These are phyloP conservation scores for Macroteleia sp. DNA, from an alignment of 2,888 invertebrate genomes.

Conservation along the genomic window DNA sequence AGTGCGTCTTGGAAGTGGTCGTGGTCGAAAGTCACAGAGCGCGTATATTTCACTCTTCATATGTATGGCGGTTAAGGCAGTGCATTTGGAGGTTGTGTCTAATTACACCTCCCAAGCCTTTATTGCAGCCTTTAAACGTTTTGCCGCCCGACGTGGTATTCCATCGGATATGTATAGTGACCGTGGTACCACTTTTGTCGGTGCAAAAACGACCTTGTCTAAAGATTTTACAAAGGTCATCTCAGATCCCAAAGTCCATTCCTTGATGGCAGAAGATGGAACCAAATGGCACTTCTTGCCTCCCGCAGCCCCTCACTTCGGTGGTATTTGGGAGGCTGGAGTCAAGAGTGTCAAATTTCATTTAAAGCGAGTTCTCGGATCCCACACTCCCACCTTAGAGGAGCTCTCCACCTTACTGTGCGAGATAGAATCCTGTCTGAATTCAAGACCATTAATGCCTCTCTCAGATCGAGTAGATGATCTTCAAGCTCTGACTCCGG, in stretches of 20 bases:
- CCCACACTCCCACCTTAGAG: background rate
- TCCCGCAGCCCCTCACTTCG: background rate
- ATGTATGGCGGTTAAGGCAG: slow-evolving; percentile 66
- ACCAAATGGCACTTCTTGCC: background rate
- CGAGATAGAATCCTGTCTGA: background rate
- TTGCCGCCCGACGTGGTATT: slow-evolving; percentile 65
- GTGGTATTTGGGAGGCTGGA: slow-evolving; percentile 1
- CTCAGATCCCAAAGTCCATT: background rate
- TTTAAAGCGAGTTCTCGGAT: background rate
- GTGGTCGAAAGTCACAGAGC: slow-evolving; percentile 55
- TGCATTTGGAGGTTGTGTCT: slow-evolving; percentile 69
- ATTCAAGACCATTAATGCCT: background rate
- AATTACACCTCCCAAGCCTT: slow-evolving; percentile 67
- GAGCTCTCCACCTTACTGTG: background rate
- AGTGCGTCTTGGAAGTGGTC: slow-evolving; percentile 50
- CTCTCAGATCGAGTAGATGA: background rate
- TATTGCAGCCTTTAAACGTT: slow-evolving; percentile 65
- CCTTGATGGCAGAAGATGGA: background rate
- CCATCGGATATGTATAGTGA: background rate
- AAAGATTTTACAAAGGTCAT: background rate
- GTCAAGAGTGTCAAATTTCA: background rate
- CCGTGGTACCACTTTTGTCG: background rate
- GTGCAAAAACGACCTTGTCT: background rate
- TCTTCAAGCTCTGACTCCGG: background rate
- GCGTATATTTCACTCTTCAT: slow-evolving; percentile 68